Evolutionary conservation across 2,797 vertebrate species (phyloP).

Genomic region (Macrochelys suwanniensis): DNA sequence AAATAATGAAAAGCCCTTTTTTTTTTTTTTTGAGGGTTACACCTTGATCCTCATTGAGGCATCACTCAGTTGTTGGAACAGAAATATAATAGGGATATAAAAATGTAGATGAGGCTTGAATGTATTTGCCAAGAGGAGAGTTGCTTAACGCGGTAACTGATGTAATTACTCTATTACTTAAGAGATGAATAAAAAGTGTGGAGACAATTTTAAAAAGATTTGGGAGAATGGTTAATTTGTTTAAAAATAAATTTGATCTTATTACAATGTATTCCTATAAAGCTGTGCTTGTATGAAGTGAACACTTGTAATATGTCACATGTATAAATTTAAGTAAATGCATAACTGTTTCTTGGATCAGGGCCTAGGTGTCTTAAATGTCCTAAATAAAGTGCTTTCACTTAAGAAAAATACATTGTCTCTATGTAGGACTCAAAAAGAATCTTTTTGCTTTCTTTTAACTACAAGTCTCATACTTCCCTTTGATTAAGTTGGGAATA

Average conservation of each 20-base stretch:
- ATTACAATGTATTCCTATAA: neutral
- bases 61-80: constrained; percentile 8
- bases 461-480: neutral
- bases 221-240: neutral
- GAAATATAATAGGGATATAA: constrained; percentile 23
- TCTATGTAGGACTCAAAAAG: neutral
- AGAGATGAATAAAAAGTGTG: neutral
- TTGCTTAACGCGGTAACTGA: constrained; percentile 2
- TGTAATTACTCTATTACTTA: constrained; percentile 12
- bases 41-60: constrained; percentile 50
- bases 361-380: neutral
- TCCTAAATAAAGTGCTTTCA: neutral
- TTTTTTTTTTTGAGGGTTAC: neutral
- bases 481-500: neutral
- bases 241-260: neutral
- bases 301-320: neutral
- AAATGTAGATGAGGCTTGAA: constrained; percentile 8
- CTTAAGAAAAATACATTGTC: neutral
- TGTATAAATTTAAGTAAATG: neutral
- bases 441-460: constrained; percentile 13
- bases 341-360: neutral
- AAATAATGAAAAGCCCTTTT: constrained; percentile 47
- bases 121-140: constrained; percentile 9
- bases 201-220: neutral
- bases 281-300: neutral